phyloP scores from a whole-genome alignment of 2,888 invertebrate genomes.

The Mycalesis mineus region DNA sequence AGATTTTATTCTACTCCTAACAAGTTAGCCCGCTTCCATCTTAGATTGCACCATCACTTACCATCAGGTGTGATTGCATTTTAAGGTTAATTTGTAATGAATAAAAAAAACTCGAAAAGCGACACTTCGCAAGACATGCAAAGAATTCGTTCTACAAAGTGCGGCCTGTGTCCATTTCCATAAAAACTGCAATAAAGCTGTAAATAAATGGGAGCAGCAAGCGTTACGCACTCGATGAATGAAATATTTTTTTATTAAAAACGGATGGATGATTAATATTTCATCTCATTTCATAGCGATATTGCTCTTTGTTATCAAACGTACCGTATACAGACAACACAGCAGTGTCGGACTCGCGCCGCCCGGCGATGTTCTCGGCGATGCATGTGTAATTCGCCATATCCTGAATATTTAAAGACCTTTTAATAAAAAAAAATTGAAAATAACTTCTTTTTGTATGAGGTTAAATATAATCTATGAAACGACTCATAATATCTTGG shows the following conservation, averaged over 20 bases:
- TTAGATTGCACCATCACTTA: too few relatives aligned
- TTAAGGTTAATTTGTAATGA: too few relatives aligned
- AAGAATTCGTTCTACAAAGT: too few relatives aligned
- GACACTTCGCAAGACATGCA: too few relatives aligned
- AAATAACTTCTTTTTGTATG: too few relatives aligned
- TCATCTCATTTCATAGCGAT: neutral
- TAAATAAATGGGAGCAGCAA: neutral
- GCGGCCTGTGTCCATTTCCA: too few relatives aligned
- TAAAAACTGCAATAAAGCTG: neutral
- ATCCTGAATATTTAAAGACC: slow-evolving; percentile 74
- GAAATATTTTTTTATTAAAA: slow-evolving; percentile 8
- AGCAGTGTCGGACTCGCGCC: slow-evolving; percentile 89
- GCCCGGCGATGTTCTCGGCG: slow-evolving; percentile 94
- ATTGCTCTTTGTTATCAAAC: slow-evolving; percentile 42
- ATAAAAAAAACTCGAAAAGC: too few relatives aligned
- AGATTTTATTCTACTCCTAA: too few relatives aligned
- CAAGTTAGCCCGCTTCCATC: too few relatives aligned
- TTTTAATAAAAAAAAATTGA: neutral
- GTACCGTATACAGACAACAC: slow-evolving; percentile 94
- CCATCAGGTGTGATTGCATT: too few relatives aligned
- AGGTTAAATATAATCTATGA: too few relatives aligned
- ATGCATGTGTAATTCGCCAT: slow-evolving; percentile 97
- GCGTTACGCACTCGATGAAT: neutral
- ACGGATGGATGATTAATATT: slow-evolving; percentile 6
- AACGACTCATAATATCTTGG: too few relatives aligned